Evolutionary conservation across 2,113 vertebrate species (phyloP).

Genomic region (Rallus limicola): DNA sequence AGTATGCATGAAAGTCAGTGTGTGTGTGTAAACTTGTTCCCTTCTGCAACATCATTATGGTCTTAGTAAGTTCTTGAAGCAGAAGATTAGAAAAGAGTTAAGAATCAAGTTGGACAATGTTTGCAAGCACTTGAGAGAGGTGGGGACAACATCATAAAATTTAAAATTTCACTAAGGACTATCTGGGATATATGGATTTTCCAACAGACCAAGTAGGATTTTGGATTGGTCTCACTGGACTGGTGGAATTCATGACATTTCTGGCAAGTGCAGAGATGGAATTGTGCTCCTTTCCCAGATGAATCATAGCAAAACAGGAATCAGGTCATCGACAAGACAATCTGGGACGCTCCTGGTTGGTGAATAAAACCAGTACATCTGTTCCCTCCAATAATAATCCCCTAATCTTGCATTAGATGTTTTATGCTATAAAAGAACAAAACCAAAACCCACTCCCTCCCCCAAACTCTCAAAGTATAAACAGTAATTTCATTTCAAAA

Average conservation of each 20-base stretch:
- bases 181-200: neutral
- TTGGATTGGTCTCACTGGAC: neutral
- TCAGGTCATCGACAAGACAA: conserved; percentile 12
- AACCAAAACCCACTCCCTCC: neutral
- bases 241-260: neutral
- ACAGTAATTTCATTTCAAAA: neutral
- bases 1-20: neutral
- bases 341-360: neutral
- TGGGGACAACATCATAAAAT: neutral
- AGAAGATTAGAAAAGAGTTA: neutral
- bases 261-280: neutral
- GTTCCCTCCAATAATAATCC: neutral
- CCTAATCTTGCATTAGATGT: neutral
- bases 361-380: conserved; percentile 37
- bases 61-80: neutral
- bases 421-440: neutral
- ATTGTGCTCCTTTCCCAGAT: accelerated
- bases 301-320: neutral
- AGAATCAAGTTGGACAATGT: neutral
- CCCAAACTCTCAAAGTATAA: neutral
- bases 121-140: neutral
- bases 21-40: neutral
- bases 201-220: neutral
- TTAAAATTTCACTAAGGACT: neutral
- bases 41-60: accelerated